Conservation (phyloP, 2,797 vertebrate species). For the Thripadectes ignobilis region DNA sequence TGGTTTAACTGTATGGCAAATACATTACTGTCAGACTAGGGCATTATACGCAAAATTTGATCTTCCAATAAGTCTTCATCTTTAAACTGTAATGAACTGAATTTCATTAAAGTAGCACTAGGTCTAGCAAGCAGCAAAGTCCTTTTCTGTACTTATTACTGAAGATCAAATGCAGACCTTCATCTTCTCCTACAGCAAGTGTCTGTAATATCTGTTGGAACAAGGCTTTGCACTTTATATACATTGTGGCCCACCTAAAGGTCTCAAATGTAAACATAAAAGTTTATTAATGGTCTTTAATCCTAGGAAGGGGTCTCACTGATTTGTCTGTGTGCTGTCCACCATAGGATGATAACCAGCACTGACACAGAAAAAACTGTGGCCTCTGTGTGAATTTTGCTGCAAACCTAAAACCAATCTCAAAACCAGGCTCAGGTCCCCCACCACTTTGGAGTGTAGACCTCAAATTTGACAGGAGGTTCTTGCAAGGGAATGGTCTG, state of each 20-base stretch:
- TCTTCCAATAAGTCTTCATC: not conserved
- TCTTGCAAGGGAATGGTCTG: not conserved
- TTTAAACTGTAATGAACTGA: not conserved
- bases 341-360: not conserved
- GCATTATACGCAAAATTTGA: slow-evolving; percentile 15
- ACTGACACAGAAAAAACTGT: not conserved
- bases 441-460: not conserved
- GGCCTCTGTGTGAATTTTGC: not conserved
- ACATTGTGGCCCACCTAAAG: not conserved
- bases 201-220: not conserved
- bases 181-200: not conserved
- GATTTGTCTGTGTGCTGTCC: accelerated
- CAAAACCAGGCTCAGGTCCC: not conserved
- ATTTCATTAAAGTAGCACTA: not conserved
- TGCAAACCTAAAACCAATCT: not conserved
- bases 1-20: slow-evolving; percentile 25
- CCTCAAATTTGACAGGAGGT: not conserved
- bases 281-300: not conserved
- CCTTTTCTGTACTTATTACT: not conserved
- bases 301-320: not conserved
- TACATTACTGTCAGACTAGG: slow-evolving; percentile 24
- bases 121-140: not conserved
- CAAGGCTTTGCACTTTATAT: not conserved
- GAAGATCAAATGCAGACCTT: not conserved
- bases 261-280: not conserved